phyloP scores from a whole-genome alignment of 2,888 invertebrate species.

The Drosophila subquinaria region DNA sequence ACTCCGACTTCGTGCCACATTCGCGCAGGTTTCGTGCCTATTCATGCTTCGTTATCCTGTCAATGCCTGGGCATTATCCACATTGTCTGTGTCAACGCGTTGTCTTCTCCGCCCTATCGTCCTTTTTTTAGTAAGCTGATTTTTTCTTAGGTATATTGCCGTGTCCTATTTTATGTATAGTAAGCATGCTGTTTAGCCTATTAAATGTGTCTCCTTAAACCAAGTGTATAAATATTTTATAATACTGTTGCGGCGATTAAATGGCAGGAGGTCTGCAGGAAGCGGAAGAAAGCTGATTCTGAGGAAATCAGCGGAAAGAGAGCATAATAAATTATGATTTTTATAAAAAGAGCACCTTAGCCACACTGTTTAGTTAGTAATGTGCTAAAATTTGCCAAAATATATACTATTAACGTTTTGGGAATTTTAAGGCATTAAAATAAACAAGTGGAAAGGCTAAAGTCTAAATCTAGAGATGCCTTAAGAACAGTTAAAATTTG shows the following conservation, averaged over 20 bases:
- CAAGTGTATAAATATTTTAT: conserved; percentile 73
- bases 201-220: conserved; percentile 75
- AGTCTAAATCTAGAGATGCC: no score
- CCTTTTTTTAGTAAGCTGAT: conserved; percentile 56
- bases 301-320: background rate
- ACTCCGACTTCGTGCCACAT: conserved; percentile 23
- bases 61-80: conserved; percentile 74
- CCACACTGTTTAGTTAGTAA: no score
- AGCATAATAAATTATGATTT: background rate
- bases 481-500: no score
- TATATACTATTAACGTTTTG: no score
- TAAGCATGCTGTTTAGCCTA: conserved; percentile 75
- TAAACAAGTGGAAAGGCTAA: no score
- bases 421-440: no score
- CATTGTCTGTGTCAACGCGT: conserved; percentile 72
- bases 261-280: conserved; percentile 9
- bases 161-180: conserved; percentile 31
- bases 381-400: no score
- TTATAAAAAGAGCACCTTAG: background rate
- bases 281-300: background rate
- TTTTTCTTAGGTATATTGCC: conserved; percentile 41
- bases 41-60: conserved; percentile 84
- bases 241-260: conserved; percentile 55
- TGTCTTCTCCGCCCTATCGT: conserved; percentile 35
- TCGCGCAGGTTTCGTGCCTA: conserved; percentile 81